A percentile compares a stretch with the other conserved stretches of the same genome.
These are phyloP conservation scores for Mystacides longicornis DNA, from an alignment of 2,888 invertebrate species.

Conservation along the genomic window DNA sequence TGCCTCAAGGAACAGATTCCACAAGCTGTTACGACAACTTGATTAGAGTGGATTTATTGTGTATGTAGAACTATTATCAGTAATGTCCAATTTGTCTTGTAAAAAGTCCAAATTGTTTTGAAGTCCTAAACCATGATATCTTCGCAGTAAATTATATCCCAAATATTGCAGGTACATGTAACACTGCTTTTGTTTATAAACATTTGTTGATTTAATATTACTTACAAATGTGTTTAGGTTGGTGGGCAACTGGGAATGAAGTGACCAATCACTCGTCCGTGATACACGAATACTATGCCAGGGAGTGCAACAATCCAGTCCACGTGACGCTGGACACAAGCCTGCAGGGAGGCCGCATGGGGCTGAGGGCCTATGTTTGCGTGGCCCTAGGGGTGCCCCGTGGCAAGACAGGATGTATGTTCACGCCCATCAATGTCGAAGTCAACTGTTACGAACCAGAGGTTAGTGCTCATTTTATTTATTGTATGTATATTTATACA, in stretches of 20 bases:
- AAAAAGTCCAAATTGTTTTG: no score
- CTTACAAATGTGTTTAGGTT: conserved; percentile 57
- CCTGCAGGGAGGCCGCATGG: conserved; percentile 81
- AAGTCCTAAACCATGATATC: no score
- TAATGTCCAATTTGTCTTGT: no score
- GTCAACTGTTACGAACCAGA: conserved; percentile 90
- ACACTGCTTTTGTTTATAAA: no score
- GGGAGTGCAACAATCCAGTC: conserved; percentile 90
- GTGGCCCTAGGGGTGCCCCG: conserved; percentile 90
- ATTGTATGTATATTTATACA: no score
- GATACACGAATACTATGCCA: conserved; percentile 94
- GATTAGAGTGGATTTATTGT: no score
- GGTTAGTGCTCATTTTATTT: conserved; percentile 34
- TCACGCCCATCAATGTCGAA: conserved; percentile 89
- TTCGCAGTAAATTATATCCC: no score
- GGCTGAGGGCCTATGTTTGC: conserved; percentile 88
- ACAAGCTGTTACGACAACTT: no score
- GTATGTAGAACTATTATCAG: no score
- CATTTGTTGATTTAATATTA: no score
- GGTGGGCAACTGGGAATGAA: conserved; percentile 98
- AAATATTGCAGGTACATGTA: no score
- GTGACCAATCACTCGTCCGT: conserved; percentile 96
- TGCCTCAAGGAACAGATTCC: no score
- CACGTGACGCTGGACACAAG: conserved; percentile 95
- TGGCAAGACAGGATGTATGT: conserved; percentile 91